Conservation (phyloP, 2,888 invertebrate genomes). For the Zonitis immaculata region DNA sequence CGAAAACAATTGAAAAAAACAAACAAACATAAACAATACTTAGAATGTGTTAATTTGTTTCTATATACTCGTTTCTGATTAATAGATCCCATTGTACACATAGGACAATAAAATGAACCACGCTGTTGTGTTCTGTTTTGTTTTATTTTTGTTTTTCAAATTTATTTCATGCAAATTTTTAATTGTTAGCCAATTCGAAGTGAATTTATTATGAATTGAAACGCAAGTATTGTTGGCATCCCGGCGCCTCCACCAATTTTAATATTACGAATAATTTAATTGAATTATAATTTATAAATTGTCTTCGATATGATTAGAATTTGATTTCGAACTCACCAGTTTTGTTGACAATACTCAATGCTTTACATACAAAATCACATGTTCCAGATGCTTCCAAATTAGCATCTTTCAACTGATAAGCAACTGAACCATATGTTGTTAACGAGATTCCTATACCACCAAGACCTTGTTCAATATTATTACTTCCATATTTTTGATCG, state of each 20-base stretch:
- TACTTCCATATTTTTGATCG: constrained; percentile 57
- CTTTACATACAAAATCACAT: constrained; percentile 69
- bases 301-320: background rate
- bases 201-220: no score
- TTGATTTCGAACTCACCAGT: constrained; percentile 54
- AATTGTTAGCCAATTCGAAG: no score
- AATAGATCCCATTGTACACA: no score
- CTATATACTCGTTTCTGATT: no score
- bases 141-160: no score
- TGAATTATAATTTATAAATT: no score
- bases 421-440: constrained; percentile 71
- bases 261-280: background rate
- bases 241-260: background rate
- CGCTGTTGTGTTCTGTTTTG: no score
- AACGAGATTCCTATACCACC: constrained; percentile 48
- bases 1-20: no score
- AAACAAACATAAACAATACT: no score
- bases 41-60: no score
- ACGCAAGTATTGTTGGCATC: background rate
- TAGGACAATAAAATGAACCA: no score
- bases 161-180: no score
- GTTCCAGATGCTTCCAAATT: constrained; percentile 71
- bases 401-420: constrained; percentile 74
- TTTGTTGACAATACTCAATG: constrained; percentile 67
- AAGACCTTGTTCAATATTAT: constrained; percentile 46